Conservation (phyloP, 2,797 vertebrate species). For the Rhinichthys osculus region DNA sequence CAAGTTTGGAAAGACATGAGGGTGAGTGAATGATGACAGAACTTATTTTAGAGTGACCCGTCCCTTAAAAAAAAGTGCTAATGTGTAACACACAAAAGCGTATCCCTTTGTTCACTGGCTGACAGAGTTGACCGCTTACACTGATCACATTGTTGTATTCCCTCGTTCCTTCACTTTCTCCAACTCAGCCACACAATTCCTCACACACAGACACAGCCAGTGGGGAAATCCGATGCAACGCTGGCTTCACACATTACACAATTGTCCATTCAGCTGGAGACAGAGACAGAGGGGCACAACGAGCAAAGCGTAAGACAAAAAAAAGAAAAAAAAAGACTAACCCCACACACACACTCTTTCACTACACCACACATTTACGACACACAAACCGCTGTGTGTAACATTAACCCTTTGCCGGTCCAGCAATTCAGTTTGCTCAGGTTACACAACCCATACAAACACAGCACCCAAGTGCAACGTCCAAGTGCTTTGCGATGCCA, state of each 20-base stretch:
- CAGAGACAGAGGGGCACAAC: slow-evolving; percentile 44
- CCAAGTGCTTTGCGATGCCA: slow-evolving; percentile 29
- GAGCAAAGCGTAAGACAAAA: neutral
- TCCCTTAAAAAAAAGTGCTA: neutral
- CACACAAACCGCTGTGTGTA: slow-evolving; percentile 9
- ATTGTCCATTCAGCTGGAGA: slow-evolving; percentile 59
- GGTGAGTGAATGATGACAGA: neutral
- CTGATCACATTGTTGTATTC: slow-evolving; percentile 35
- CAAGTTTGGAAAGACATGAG: neutral
- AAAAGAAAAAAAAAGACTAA: neutral
- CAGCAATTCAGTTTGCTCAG: slow-evolving; percentile 43
- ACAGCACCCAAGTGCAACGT: neutral
- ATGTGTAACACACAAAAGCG: neutral
- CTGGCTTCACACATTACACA: slow-evolving; percentile 65
- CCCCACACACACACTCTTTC: neutral
- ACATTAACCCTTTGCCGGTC: slow-evolving; percentile 26
- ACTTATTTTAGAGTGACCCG: neutral
- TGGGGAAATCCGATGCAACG: slow-evolving; percentile 61
- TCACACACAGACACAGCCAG: slow-evolving; percentile 37
- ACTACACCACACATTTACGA: slow-evolving; percentile 13
- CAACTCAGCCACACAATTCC: slow-evolving; percentile 18
- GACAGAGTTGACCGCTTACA: slow-evolving; percentile 25
- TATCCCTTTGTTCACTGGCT: neutral
- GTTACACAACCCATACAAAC: slow-evolving; percentile 43
- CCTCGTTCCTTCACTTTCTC: slow-evolving; percentile 2